Evolutionary conservation across 2,797 vertebrate species (phyloP).

Genomic region (Hydrocynus forskahlii): DNA sequence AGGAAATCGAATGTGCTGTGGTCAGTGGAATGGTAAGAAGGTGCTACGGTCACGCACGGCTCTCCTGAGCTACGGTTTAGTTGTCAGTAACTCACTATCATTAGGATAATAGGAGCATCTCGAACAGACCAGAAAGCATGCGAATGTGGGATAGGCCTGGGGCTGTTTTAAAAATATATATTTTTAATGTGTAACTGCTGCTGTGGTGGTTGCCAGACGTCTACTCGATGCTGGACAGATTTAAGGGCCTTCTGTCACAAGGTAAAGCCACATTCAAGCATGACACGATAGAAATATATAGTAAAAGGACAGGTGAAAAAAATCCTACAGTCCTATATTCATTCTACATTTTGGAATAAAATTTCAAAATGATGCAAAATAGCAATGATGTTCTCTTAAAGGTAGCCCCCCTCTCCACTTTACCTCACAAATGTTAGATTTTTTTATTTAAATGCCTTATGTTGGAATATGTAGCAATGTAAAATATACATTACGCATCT

Average conservation of each 20-base stretch:
- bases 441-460: too few relatives aligned
- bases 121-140: not conserved
- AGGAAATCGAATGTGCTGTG: slow-evolving; percentile 40
- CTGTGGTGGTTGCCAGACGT: slow-evolving; percentile 26
- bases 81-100: slow-evolving; percentile 16
- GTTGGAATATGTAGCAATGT: too few relatives aligned
- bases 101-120: not conserved
- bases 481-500: too few relatives aligned
- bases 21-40: slow-evolving; percentile 34
- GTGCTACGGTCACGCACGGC: slow-evolving; percentile 7
- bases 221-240: slow-evolving; percentile 4
- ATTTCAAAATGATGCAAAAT: not conserved
- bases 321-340: too few relatives aligned
- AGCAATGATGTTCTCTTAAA: not conserved
- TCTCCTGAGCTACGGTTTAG: slow-evolving; percentile 13
- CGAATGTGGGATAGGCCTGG: slow-evolving; percentile 1
- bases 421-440: too few relatives aligned
- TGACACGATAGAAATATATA: not conserved
- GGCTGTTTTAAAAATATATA: slow-evolving; percentile 11
- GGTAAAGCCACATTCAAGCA: not conserved
- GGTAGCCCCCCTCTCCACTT: too few relatives aligned
- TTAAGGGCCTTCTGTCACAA: slow-evolving; percentile 10
- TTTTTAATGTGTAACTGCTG: slow-evolving; percentile 1
- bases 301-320: not conserved
- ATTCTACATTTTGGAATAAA: not conserved